Evolutionary conservation across 2,113 vertebrate genomes (phyloP).

Genomic region (Phrynocephalus versicolor): DNA sequence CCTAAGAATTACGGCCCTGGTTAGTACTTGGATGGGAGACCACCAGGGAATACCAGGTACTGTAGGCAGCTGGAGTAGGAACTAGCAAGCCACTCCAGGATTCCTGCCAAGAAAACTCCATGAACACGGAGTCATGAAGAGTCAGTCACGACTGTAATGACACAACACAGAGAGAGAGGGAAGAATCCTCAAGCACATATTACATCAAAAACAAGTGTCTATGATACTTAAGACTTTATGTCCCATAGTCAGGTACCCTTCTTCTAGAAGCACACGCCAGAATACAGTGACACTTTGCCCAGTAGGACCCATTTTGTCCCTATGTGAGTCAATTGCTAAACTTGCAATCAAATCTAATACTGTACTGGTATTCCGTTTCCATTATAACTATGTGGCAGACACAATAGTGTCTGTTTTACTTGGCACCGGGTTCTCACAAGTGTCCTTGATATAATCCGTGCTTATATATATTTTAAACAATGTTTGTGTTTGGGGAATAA

Average conservation of each 20-base stretch:
- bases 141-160: too few relatives aligned
- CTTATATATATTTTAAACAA: background rate
- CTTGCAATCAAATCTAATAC: background rate
- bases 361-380: background rate
- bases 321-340: background rate
- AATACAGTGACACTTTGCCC: background rate
- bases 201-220: background rate
- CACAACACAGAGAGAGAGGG: too few relatives aligned
- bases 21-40: too few relatives aligned
- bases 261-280: background rate
- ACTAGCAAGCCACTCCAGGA: too few relatives aligned
- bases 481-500: background rate
- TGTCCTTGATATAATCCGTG: background rate
- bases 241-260: background rate
- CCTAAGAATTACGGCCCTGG: background rate
- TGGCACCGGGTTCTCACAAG: background rate
- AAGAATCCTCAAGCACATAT: too few relatives aligned
- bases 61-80: too few relatives aligned
- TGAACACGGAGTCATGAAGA: too few relatives aligned
- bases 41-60: too few relatives aligned
- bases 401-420: background rate
- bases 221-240: background rate
- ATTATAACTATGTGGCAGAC: background rate
- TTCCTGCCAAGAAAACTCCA: too few relatives aligned
- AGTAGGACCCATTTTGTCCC: background rate